Conservation (phyloP, 2,888 invertebrate genomes). For the Stomorhina lunata region DNA sequence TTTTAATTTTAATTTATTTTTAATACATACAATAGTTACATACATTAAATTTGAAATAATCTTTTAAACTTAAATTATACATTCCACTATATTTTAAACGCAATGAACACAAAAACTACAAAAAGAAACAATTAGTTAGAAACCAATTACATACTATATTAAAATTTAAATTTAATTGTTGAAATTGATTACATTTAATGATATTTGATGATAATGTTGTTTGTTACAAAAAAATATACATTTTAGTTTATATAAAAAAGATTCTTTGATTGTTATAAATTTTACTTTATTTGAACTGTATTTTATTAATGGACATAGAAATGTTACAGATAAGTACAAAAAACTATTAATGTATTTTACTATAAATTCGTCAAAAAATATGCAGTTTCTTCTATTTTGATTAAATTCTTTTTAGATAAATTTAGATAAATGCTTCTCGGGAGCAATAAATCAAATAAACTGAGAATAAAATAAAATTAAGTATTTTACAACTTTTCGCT, state of each 20-base stretch:
- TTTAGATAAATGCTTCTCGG: slow-evolving; percentile 17
- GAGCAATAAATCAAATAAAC: not conserved
- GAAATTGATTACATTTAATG: slow-evolving; percentile 17
- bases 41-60: no score
- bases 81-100: slow-evolving; percentile 9
- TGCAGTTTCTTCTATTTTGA: slow-evolving; percentile 13
- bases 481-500: slow-evolving; percentile 14
- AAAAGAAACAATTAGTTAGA: not conserved
- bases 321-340: slow-evolving; percentile 34
- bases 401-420: slow-evolving; percentile 28
- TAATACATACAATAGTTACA: slow-evolving; percentile 26
- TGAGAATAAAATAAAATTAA: not conserved
- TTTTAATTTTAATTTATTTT: slow-evolving; percentile 11
- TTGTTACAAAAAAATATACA: slow-evolving; percentile 31
- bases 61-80: slow-evolving; percentile 20
- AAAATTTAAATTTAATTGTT: slow-evolving; percentile 33
- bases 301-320: not conserved
- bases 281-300: slow-evolving; percentile 21
- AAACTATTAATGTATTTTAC: not conserved
- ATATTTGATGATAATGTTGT: slow-evolving; percentile 39
- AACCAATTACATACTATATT: slow-evolving; percentile 17
- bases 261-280: slow-evolving; percentile 22
- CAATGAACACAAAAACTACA: not conserved
- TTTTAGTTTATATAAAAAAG: slow-evolving; percentile 33
- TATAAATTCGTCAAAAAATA: slow-evolving; percentile 38